These are phyloP conservation scores for Drosophila kepulauana DNA, from an alignment of 1,140 invertebrate genomes.

Conservation along the genomic window DNA sequence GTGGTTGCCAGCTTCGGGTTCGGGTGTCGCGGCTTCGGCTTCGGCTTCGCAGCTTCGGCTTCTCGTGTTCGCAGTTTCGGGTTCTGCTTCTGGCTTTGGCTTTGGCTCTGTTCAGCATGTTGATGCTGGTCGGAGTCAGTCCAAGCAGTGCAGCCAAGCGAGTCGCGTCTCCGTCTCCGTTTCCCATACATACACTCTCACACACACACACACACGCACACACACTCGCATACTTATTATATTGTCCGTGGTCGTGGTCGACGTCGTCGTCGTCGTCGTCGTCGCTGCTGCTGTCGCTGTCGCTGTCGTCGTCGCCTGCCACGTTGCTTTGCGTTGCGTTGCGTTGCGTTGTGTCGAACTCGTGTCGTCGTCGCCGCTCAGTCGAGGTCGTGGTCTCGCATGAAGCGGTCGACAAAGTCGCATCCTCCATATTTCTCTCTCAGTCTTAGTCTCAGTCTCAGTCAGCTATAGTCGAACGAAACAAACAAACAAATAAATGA, in stretches of 20 bases:
- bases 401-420: constrained; percentile 53
- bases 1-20: constrained; percentile 8
- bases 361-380: constrained; percentile 44
- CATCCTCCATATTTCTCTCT: constrained; percentile 17
- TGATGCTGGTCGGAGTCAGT: constrained; percentile 25
- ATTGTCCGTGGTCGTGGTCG: constrained; percentile 30
- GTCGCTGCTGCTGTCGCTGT: constrained; percentile 18
- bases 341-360: constrained; percentile 9
- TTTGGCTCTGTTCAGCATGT: constrained; percentile 4
- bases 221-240: background rate
- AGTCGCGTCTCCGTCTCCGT: constrained; percentile 33
- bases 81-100: background rate
- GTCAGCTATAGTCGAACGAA: too few relatives aligned
- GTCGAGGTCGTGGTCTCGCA: constrained; percentile 69
- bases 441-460: too few relatives aligned
- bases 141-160: constrained; percentile 45
- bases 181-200: background rate
- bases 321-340: constrained; percentile 12
- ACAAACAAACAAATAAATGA: too few relatives aligned
- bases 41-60: background rate
- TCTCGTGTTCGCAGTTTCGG: background rate
- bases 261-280: constrained; percentile 21
- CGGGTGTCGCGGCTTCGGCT: background rate
- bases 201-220: background rate
- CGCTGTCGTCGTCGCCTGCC: constrained; percentile 14